These are phyloP conservation scores for Clangula hyemalis DNA, from an alignment of 2,797 vertebrate species.

Conservation along the genomic window DNA sequence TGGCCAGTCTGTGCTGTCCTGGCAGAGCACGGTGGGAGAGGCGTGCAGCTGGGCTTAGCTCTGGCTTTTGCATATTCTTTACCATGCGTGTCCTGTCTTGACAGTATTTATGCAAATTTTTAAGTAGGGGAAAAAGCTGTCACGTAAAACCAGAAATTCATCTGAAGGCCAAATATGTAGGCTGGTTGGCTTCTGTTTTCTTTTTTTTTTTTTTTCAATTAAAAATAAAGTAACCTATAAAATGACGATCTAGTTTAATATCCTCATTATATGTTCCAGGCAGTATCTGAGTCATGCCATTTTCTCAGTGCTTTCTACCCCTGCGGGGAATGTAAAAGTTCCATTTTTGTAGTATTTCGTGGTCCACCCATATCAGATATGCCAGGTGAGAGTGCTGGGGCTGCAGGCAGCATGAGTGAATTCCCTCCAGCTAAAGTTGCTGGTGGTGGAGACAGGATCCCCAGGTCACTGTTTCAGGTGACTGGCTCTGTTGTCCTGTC, in stretches of 20 bases:
- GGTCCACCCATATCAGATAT: background rate
- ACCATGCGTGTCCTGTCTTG: slow-evolving; percentile 60
- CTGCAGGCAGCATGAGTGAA: background rate
- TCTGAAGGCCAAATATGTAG: slow-evolving; percentile 65
- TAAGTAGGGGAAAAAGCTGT: slow-evolving; percentile 62
- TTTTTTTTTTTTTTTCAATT: background rate
- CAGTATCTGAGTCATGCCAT: slow-evolving; percentile 45
- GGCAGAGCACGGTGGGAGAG: slow-evolving; percentile 15
- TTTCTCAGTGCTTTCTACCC: slow-evolving; percentile 30
- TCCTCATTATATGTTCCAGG: slow-evolving; percentile 57
- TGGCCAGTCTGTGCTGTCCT: background rate
- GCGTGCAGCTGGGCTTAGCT: slow-evolving; percentile 13
- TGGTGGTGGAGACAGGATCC: background rate
- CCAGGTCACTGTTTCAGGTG: background rate
- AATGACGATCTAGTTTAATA: slow-evolving; percentile 50
- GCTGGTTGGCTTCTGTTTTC: slow-evolving; percentile 50
- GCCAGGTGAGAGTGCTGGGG: background rate
- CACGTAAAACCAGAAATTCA: slow-evolving; percentile 53
- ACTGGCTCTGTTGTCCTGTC: background rate
- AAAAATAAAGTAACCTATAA: slow-evolving; percentile 54
- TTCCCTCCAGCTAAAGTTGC: background rate
- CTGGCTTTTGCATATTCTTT: slow-evolving; percentile 39
- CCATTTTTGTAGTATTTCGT: background rate
- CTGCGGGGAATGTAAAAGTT: background rate
- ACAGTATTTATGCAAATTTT: slow-evolving; percentile 64